Conservation (phyloP, 2,113 vertebrate genomes). For the Rhinogobius similis region DNA sequence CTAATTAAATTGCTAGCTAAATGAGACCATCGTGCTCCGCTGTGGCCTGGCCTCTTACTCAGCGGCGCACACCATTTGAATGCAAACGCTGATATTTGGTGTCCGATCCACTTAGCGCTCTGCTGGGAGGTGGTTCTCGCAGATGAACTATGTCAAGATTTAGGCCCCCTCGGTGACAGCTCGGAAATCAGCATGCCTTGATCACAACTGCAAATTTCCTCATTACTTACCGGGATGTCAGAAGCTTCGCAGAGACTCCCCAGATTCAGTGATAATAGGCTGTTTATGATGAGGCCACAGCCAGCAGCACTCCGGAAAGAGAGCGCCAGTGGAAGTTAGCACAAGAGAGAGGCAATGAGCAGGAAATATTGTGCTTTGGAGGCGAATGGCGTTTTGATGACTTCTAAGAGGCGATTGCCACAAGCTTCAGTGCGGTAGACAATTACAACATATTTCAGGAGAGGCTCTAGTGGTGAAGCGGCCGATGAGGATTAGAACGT, state of each 20-base stretch:
- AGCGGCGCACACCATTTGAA: slow-evolving; percentile 29
- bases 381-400: slow-evolving; percentile 14
- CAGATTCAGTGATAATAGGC: slow-evolving; percentile 25
- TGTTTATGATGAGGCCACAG: slow-evolving; percentile 32
- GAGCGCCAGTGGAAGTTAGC: slow-evolving; percentile 18
- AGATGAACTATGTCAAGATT: slow-evolving; percentile 40
- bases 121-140: slow-evolving; percentile 24
- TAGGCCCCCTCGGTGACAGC: slow-evolving; percentile 7
- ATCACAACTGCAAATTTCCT: slow-evolving; percentile 41
- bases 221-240: slow-evolving; percentile 41
- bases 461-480: not conserved
- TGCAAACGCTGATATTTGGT: slow-evolving; percentile 36
- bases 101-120: slow-evolving; percentile 46
- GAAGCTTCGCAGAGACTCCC: slow-evolving; percentile 35
- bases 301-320: slow-evolving; percentile 9
- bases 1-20: slow-evolving; percentile 28
- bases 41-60: slow-evolving; percentile 6
- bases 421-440: not conserved
- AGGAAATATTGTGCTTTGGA: slow-evolving; percentile 2
- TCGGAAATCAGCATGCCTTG: slow-evolving; percentile 27
- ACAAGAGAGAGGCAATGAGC: slow-evolving; percentile 1
- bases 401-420: not conserved
- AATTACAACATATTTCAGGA: not conserved
- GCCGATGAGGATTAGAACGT: not conserved
- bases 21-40: not conserved